Percentiles rank a stretch among this genome's conserved stretches.
These are phyloP conservation scores for Athene noctua DNA, from an alignment of 2,113 vertebrate genomes.

Conservation along the genomic window DNA sequence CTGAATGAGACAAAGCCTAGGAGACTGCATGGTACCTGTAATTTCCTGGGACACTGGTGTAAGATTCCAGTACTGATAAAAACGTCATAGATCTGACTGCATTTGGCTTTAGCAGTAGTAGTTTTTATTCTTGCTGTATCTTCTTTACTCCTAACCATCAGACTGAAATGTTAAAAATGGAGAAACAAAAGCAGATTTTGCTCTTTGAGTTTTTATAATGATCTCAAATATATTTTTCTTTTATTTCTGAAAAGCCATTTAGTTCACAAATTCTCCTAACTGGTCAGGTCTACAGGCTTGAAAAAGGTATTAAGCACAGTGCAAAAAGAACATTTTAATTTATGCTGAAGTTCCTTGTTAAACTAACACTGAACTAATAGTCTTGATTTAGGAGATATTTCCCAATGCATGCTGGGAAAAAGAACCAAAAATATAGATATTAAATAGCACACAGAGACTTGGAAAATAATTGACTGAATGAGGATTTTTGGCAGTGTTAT, in stretches of 20 bases:
- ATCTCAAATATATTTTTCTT: not conserved
- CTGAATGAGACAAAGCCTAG: not conserved
- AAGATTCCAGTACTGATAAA: not conserved
- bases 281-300: not conserved
- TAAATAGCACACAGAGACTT: not conserved
- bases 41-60: not conserved
- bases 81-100: not conserved
- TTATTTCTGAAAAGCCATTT: not conserved
- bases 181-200: not conserved
- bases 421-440: not conserved
- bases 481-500: not conserved
- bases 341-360: not conserved
- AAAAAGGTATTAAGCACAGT: not conserved
- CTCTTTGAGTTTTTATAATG: not conserved
- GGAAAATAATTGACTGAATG: not conserved
- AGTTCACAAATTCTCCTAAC: not conserved
- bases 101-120: not conserved
- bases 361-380: not conserved
- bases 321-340: not conserved
- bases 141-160: not conserved
- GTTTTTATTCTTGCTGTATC: not conserved
- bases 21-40: accelerated
- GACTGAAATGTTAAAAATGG: not conserved
- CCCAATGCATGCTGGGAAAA: not conserved
- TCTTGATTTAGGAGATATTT: not conserved